Evolutionary conservation across 2,888 invertebrate genomes (phyloP).

Genomic region (Lithophane semibrunnea): DNA sequence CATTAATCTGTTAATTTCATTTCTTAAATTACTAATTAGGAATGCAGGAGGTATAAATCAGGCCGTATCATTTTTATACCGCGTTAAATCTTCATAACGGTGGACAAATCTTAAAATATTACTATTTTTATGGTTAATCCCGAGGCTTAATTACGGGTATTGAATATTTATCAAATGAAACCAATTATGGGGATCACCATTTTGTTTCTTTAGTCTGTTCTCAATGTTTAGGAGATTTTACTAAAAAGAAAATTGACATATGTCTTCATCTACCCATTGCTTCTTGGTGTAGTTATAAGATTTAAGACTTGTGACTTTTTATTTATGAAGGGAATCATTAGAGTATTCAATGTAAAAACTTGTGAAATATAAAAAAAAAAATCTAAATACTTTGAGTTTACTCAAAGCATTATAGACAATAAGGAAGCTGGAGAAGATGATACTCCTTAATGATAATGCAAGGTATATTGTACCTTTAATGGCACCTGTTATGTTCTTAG

Average conservation of each 20-base stretch:
- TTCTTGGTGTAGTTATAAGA: neutral
- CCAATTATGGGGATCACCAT: constrained; percentile 50
- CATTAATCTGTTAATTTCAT: constrained; percentile 58
- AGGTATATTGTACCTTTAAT: too few species aligned
- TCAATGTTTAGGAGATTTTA: neutral
- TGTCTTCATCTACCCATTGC: constrained; percentile 14
- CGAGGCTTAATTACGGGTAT: constrained; percentile 52
- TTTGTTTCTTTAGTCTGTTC: constrained; percentile 17
- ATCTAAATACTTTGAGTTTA: neutral
- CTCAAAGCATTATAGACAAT: too few species aligned
- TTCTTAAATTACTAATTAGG: constrained; percentile 65
- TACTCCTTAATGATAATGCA: too few species aligned
- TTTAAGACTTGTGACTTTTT: neutral
- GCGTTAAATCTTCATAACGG: constrained; percentile 63
- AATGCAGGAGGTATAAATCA: constrained; percentile 62
- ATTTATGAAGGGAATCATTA: neutral
- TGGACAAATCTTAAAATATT: constrained; percentile 64
- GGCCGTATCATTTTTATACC: constrained; percentile 58
- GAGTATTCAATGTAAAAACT: neutral
- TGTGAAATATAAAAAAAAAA: too few species aligned
- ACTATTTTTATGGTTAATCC: constrained; percentile 60
- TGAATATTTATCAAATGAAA: constrained; percentile 62
- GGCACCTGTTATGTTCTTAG: too few species aligned
- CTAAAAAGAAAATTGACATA: constrained; percentile 23
- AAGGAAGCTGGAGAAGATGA: too few species aligned